Evolutionary conservation across 2,113 vertebrate genomes (phyloP), one percentile per base, ranked within the genome.

Genomic region (Cyprinus carpio): DNA sequence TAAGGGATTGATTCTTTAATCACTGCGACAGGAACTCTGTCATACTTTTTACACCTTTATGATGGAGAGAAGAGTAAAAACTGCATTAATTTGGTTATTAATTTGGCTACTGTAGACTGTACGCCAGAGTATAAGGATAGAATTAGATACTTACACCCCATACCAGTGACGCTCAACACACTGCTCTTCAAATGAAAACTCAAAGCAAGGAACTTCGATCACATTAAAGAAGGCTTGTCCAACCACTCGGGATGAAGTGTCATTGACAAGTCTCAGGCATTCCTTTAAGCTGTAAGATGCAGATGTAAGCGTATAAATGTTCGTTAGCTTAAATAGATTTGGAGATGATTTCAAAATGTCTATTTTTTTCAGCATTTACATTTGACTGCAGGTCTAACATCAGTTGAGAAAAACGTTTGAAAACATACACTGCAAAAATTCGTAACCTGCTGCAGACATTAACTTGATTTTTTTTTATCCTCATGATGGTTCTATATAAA

Each of bases 181-280:
- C 85, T 95, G 95, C n/a, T 97, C 96, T 85, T 95, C 94, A 83
- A 94, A 95, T 75, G 84, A 64, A 3, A 98, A 90, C 49, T 96
- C 95, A 60, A 97, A 98, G 92, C 97, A 99, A 11, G 97, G 97
- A 74, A 93, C 95, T 74, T 94, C 93, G 12, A 98, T 95, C 82
- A 98, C 94, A 8, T 97, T 97, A 90, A 97, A 97, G 93, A 97
- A 98, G 0, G 96, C 94, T 83, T 98, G 95, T 43, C 96, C 96
- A 37, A 97, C 95, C 13, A 96, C 94, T 1, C 95, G 89, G 3
- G 98, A 98, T 6, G 95, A 93, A 0, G 95, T 96, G 93, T 96
- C 95, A 0, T 98, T 97, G 64, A 96, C 95, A 58, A 20, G 88
- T 89, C 89, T 92, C 84, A 97, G 93, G 88, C 96, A 98, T 2